Percentiles rank a stretch among this genome's conserved stretches.
These are phyloP conservation scores for Parazoanthus swiftii DNA, from an alignment of 92 coral and sea anemone genomes.

Conservation along the genomic window DNA sequence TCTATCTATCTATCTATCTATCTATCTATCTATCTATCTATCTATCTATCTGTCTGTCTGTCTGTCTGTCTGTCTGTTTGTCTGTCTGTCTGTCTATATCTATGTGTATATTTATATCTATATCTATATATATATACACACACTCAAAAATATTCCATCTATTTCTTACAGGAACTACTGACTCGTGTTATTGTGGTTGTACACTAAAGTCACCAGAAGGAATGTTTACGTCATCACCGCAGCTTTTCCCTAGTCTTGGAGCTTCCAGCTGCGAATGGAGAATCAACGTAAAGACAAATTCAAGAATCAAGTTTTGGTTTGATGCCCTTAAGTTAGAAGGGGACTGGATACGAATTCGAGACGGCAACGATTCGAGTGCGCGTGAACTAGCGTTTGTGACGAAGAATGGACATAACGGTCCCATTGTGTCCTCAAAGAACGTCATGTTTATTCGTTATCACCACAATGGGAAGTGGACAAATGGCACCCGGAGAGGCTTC, in stretches of 20 bases:
- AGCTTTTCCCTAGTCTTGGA: constrained; percentile 61
- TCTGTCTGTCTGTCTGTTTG: no score
- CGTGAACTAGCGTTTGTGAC: constrained; percentile 66
- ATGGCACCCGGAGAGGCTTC: constrained; percentile 78
- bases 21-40: background rate
- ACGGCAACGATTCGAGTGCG: constrained; percentile 84
- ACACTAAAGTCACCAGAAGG: constrained; percentile 73
- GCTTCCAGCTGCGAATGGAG: constrained; percentile 79
- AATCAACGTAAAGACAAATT: constrained; percentile 57
- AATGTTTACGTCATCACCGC: constrained; percentile 89
- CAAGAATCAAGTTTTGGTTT: constrained; percentile 83
- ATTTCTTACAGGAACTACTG: constrained; percentile 45
- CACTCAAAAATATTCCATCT: background rate
- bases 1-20: no score
- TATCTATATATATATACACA: no score
- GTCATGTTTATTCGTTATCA: constrained; percentile 68
- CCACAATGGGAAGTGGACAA: constrained; percentile 80
- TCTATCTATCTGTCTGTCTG: background rate
- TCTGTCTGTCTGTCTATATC: no score
- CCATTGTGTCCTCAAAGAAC: constrained; percentile 63
- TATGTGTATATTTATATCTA: no score
- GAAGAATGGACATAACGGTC: constrained; percentile 41
- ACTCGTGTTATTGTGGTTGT: constrained; percentile 85
- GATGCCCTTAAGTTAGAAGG: constrained; percentile 80
- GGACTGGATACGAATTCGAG: constrained; percentile 73